Evolutionary conservation across 2,797 vertebrate genomes (phyloP).

Genomic region (Clarias fuscus): DNA sequence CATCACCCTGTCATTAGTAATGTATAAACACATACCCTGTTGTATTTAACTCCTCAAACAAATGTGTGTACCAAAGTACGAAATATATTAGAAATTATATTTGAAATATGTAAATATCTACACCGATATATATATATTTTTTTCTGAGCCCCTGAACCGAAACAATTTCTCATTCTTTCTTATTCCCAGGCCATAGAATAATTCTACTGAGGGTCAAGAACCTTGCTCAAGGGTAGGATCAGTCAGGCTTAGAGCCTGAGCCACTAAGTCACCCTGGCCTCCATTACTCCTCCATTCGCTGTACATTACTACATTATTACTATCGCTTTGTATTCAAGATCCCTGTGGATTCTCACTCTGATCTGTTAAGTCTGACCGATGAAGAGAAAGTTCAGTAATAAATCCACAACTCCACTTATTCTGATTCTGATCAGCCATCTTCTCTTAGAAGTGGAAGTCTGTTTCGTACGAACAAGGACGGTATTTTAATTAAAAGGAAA

Average conservation of each 20-base stretch:
- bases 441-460: neutral
- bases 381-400: neutral
- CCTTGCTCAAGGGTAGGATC: neutral
- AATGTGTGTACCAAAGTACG: no score
- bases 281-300: neutral
- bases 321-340: neutral
- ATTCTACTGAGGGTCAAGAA: neutral
- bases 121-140: no score
- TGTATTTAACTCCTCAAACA: no score
- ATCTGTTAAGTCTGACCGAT: conserved; percentile 3
- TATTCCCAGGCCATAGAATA: neutral
- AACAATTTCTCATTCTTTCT: neutral
- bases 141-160: neutral
- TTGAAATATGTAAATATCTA: no score
- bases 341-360: neutral
- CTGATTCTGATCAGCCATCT: neutral
- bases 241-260: neutral
- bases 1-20: no score
- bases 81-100: no score
- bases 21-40: no score
- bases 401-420: neutral
- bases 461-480: neutral
- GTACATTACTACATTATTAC: neutral
- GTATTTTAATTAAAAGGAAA: neutral
- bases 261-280: neutral